Percentiles rank a stretch among this genome's conserved stretches.
Conservation (phyloP, 2,797 vertebrate species). For the Delichon dasypus region DNA sequence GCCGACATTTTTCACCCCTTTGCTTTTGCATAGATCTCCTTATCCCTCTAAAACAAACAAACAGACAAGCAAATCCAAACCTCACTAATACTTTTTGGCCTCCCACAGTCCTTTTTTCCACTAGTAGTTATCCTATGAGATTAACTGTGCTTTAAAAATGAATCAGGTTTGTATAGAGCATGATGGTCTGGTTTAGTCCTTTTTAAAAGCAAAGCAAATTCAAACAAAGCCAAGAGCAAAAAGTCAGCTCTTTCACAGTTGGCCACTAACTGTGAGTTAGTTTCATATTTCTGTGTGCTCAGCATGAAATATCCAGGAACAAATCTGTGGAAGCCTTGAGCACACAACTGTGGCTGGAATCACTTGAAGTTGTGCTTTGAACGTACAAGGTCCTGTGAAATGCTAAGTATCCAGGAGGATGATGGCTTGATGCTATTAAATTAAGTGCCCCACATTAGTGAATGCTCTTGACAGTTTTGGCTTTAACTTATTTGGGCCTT, state of each 20-base stretch:
- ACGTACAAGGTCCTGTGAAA: neutral
- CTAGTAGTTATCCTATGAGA: neutral
- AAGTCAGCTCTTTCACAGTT: neutral
- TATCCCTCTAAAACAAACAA: neutral
- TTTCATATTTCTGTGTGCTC: constrained; percentile 17
- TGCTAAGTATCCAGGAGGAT: neutral
- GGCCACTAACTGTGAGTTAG: neutral
- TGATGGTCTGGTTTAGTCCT: neutral
- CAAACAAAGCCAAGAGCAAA: neutral
- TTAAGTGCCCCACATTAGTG: neutral
- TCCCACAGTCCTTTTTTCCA: neutral
- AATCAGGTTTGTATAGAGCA: neutral
- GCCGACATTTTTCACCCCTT: neutral
- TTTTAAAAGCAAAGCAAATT: constrained; percentile 2
- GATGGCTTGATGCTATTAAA: neutral
- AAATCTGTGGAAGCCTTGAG: neutral
- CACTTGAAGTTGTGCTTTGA: neutral
- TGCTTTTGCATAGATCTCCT: neutral
- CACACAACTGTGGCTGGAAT: neutral
- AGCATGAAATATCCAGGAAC: neutral
- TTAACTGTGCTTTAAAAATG: neutral
- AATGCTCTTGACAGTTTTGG: neutral
- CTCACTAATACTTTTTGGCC: neutral
- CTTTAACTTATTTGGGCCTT: neutral
- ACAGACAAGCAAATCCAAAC: neutral